Base-by-base conservation (phyloP, 53 echinoderm and acorn worm species). In the Paracentrotus lividus region DNA sequence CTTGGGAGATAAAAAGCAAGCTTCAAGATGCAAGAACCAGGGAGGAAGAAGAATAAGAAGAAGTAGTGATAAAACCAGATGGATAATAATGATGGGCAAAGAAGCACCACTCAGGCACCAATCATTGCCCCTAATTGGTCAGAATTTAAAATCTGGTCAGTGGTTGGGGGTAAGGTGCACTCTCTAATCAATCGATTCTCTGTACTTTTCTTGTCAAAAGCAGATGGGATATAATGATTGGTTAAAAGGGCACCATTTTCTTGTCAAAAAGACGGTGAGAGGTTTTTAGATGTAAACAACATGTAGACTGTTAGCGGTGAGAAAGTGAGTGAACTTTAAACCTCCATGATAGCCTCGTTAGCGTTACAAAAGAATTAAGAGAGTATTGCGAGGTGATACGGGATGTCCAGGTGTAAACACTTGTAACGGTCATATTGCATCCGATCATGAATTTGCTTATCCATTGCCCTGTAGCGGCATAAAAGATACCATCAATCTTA, bases 91-190 rank as follows among this genome's bases (percentile, higher is more conserved):
- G 20, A n/a, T 24, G 47, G 12, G 32, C 8, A 81, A 81, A 81
- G n/a, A 47, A 47, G n/a, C 47, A 32, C 81, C 81, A n/a, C 24
- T 77, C 31, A 44, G 45, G 77, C 77, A 21, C 77, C 77, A 6
- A 77, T 44, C 45, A 42, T 2, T 15, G 77, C 42, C 77, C 72
- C 47, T 86, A 86, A 86, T 56, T 55, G 56, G 36, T 34, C 18
- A 56, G 56, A 53, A 86, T 86, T 86, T 56, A 38, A 86, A 55
- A 56, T 86, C 86, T 86, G 86, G 86, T 56, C 86, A 86, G 86
- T 86, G 86, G 86, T 86, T 86, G 33, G 81, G 81, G 81, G 81
- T 81, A 81, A 81, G 47, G 47, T 47, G 81, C n/a, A 81, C 81
- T 81, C 47, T 26, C 45, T 23, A n/a, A 81, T 81, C n/a, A 81